These are phyloP conservation scores for Myiopsitta monachus DNA, from an alignment of 2,113 vertebrate species.

Conservation along the genomic window DNA sequence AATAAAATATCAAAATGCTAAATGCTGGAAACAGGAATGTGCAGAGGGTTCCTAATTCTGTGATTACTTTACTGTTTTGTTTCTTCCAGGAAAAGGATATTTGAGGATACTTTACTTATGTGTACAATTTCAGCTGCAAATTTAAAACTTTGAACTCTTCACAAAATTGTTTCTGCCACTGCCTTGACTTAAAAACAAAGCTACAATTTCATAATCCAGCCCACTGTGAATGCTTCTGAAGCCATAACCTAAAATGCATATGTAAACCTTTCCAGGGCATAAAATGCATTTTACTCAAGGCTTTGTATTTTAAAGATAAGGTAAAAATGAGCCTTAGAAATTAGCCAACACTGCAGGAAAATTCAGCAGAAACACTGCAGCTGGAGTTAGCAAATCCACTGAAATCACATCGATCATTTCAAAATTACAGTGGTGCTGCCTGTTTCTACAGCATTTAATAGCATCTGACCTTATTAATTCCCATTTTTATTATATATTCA, in stretches of 20 bases:
- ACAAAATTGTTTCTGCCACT: neutral
- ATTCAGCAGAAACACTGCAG: slow-evolving; percentile 3
- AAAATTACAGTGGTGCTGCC: neutral
- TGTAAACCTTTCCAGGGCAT: neutral
- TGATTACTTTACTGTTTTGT: neutral
- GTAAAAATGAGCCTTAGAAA: neutral
- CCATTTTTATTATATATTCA: slow-evolving; percentile 13
- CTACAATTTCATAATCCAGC: neutral
- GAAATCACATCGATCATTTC: slow-evolving; percentile 20
- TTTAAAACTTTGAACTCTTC: neutral
- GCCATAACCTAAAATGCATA: neutral
- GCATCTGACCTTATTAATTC: slow-evolving; percentile 35
- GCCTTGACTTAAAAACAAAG: neutral
- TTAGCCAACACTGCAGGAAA: neutral
- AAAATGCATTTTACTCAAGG: neutral
- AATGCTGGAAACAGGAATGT: neutral
- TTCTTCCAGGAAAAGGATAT: neutral
- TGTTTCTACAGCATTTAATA: slow-evolving; percentile 36
- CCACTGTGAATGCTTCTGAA: neutral
- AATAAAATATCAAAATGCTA: neutral
- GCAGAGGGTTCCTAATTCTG: neutral
- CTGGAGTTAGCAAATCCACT: neutral
- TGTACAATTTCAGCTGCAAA: neutral
- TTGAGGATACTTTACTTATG: neutral
- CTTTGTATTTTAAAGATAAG: neutral